A percentile compares a stretch with the other conserved stretches of the same genome.
These are phyloP conservation scores for Microhierax caerulescens DNA, from an alignment of 2,797 vertebrate species.

Conservation along the genomic window DNA sequence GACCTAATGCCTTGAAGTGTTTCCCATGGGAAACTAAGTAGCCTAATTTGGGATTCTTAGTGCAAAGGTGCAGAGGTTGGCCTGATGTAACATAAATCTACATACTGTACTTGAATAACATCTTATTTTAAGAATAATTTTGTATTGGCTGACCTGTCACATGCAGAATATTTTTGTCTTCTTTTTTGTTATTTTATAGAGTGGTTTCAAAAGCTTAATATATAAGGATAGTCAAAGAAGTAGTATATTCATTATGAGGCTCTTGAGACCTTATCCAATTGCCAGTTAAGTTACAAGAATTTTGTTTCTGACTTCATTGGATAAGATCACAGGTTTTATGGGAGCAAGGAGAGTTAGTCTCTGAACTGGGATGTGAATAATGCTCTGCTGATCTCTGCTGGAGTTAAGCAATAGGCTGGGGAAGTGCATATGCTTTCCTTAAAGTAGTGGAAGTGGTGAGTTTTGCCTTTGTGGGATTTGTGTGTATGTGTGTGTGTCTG, in stretches of 20 bases:
- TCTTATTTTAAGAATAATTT: conserved; percentile 17
- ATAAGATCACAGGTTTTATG: neutral
- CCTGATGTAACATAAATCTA: conserved; percentile 11
- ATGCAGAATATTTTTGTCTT: neutral
- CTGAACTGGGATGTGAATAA: neutral
- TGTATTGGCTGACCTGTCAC: neutral
- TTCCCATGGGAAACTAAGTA: conserved; percentile 15
- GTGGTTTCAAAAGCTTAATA: neutral
- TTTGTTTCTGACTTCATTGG: neutral
- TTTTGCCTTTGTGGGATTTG: neutral
- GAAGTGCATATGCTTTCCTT: neutral
- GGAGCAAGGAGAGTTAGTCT: neutral
- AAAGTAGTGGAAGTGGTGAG: neutral
- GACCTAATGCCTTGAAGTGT: neutral
- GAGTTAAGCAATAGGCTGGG: neutral
- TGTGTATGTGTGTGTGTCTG: neutral
- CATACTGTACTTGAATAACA: neutral
- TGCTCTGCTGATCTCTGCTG: neutral
- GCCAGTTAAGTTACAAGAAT: neutral
- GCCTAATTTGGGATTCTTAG: neutral
- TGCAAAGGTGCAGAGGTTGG: neutral
- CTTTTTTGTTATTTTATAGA: neutral
- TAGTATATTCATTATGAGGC: neutral
- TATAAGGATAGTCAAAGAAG: neutral
- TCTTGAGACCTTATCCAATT: neutral